phyloP scores from a whole-genome alignment of 2,113 vertebrate species.

The Echinops telfairi region DNA sequence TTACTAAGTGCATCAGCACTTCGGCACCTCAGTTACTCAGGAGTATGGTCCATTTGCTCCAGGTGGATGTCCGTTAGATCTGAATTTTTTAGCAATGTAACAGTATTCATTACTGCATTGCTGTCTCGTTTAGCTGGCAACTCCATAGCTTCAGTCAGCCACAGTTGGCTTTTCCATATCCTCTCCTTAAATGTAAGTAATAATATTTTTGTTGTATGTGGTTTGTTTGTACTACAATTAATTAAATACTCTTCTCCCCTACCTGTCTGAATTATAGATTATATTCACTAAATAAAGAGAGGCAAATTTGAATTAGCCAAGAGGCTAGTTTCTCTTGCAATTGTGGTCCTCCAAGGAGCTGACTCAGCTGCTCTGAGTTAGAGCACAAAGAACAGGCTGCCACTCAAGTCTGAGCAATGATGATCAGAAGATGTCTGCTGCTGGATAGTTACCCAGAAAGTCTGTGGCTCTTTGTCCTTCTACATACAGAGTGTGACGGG shows the following conservation, averaged over 20 bases:
- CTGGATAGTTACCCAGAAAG: background rate
- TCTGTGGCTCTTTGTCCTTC: background rate
- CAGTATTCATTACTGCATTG: conserved; percentile 84
- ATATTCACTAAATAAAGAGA: conserved; percentile 52
- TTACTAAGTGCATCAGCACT: background rate
- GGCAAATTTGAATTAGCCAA: conserved; percentile 15
- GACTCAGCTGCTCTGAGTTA: background rate
- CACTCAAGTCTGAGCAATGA: background rate
- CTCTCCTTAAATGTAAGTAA: conserved; percentile 87
- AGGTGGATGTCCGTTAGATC: conserved; percentile 86
- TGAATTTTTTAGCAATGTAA: conserved; percentile 84
- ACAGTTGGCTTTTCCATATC: conserved; percentile 84
- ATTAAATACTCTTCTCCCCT: conserved; percentile 48
- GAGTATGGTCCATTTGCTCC: conserved; percentile 47
- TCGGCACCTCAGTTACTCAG: background rate
- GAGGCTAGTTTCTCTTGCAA: conserved; percentile 31
- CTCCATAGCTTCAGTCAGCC: conserved; percentile 77
- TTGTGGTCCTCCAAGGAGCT: background rate
- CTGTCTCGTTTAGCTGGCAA: conserved; percentile 78
- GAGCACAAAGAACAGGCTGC: background rate
- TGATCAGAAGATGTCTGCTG: background rate
- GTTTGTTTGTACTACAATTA: conserved; percentile 55
- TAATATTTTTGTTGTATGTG: conserved; percentile 43
- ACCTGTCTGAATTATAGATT: conserved; percentile 58
- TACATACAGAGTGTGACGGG: background rate